phyloP scores from a whole-genome alignment of 2,113 vertebrate species.

The Centropus unirufus region DNA sequence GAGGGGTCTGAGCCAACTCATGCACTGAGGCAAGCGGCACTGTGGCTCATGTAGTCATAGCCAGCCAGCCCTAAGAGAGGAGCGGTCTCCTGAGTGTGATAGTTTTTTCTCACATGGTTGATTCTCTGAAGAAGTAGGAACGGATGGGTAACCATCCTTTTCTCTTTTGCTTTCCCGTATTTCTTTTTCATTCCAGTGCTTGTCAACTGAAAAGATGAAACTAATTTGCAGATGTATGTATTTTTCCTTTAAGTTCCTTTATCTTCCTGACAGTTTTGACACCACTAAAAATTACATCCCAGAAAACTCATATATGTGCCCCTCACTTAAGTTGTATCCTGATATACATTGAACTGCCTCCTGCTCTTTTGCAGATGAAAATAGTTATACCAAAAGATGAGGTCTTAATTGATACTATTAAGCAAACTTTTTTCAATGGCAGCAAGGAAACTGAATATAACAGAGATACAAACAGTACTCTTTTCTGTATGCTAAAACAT shows the following conservation, averaged over 20 bases:
- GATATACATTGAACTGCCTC: neutral
- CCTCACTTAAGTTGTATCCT: neutral
- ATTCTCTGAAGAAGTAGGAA: slow-evolving; percentile 30
- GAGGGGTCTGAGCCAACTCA: neutral
- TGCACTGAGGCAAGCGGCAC: neutral
- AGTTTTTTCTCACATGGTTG: neutral
- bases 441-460: neutral
- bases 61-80: neutral
- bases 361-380: neutral
- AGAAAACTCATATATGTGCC: neutral
- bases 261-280: neutral
- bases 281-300: neutral
- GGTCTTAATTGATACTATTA: neutral
- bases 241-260: slow-evolving; percentile 10
- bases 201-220: neutral
- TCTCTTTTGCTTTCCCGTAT: neutral
- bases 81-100: neutral
- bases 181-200: neutral
- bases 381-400: neutral
- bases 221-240: neutral
- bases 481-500: neutral
- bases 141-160: neutral
- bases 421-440: neutral
- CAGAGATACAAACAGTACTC: neutral
- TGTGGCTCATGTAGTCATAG: neutral